Percentiles rank a stretch among this genome's conserved stretches.
Conservation (phyloP, 2,888 invertebrate genomes). For the Stramonita haemastoma region DNA sequence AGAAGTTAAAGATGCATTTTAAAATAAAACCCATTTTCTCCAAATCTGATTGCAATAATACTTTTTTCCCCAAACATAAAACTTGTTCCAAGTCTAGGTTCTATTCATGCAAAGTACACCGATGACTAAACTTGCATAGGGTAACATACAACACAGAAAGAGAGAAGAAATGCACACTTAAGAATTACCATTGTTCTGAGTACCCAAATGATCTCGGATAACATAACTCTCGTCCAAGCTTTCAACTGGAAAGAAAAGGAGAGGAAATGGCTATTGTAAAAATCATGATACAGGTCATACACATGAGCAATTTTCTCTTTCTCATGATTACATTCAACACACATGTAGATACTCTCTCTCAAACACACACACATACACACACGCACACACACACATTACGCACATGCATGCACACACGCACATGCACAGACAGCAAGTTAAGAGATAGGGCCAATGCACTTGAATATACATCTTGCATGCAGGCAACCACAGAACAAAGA, state of each 20-base stretch:
- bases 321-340: not conserved
- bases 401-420: not conserved
- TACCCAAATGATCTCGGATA: slow-evolving; percentile 44
- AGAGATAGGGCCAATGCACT: no score
- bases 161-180: not conserved
- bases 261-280: slow-evolving; percentile 16
- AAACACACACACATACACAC: not conserved
- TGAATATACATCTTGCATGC: no score
- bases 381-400: not conserved
- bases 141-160: not conserved
- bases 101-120: not conserved
- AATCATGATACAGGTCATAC: not conserved
- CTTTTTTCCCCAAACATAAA: no score
- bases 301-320: not conserved
- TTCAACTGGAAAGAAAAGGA: slow-evolving; percentile 40
- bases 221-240: slow-evolving; percentile 44
- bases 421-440: not conserved
- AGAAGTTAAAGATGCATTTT: no score
- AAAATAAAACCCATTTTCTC: no score
- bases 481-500: no score
- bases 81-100: no score
- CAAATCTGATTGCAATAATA: no score
- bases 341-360: not conserved
- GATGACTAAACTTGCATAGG: not conserved
- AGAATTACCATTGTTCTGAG: slow-evolving; percentile 46